These are phyloP conservation scores for Corythaixoides concolor DNA, from an alignment of 2,113 vertebrate genomes.

Conservation along the genomic window DNA sequence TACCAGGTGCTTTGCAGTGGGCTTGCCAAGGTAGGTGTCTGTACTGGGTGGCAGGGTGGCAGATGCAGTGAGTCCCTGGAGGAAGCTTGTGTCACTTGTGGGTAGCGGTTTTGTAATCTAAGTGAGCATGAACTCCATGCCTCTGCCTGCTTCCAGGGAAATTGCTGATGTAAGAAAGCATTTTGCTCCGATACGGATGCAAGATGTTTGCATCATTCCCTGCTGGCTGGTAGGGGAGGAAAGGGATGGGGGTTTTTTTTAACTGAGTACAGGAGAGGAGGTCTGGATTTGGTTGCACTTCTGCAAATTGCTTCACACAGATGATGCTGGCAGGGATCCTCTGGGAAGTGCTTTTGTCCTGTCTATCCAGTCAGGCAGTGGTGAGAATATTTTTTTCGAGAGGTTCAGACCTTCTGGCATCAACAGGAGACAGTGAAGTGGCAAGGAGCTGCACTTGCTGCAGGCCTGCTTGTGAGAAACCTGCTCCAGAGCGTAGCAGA, in stretches of 20 bases:
- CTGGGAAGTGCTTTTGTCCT: background rate
- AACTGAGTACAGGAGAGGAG: background rate
- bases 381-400: background rate
- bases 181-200: background rate
- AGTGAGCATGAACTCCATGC: background rate
- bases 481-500: background rate
- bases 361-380: background rate
- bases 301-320: background rate
- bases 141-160: background rate
- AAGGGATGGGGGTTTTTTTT: background rate
- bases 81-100: background rate
- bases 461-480: background rate
- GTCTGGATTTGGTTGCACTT: background rate
- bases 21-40: background rate
- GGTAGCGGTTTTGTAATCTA: background rate
- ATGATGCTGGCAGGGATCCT: background rate
- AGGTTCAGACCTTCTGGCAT: background rate
- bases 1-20: background rate
- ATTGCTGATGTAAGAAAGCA: background rate
- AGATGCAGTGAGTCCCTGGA: background rate
- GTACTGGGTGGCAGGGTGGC: background rate
- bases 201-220: background rate
- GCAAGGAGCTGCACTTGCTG: background rate
- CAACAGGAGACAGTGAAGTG: background rate
- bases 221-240: background rate